Base-by-base conservation (phyloP, 2,113 vertebrate genomes). In the Vulpes ferrilata region DNA sequence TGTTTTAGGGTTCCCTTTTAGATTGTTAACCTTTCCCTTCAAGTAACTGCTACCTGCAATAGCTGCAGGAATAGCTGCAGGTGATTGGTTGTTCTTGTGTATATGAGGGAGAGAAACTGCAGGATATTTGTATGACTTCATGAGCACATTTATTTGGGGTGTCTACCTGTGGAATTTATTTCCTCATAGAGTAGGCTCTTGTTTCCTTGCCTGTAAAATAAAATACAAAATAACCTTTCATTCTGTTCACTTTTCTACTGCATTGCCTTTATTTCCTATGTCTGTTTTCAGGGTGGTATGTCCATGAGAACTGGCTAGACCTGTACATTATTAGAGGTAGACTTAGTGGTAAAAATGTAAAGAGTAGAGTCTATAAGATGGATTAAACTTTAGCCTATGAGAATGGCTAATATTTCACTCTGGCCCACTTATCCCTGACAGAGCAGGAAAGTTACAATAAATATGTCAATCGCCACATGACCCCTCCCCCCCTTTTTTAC, bases 1-100 rank as follows among this genome's bases (percentile, higher is more conserved):
- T 17, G 76, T 94, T 96, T 94, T 88, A 78, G 25, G 20, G 91
- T 96, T 93, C 65, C 86, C 81, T 95, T 91, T 87, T 93, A 38
- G n/a, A 20, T 90, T 15, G 65, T 78, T 73, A 38, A 9, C 12
- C 11, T 93, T 93, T 73, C 9, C 69, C 35, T 97, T 57, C 23
- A 87, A 55, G 17, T 91, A 67, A 80, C 30, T 35, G 57, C 48
- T 93, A 55, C 57, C 80, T 65, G 35, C 62, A 64, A 27, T 64
- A 64, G 15, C 30, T n/a, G 16, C 25, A 43, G 43, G 64, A 93
- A 30, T 43, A 86, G n/a, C 57, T 73, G 10, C 17, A 43, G 83
- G 27, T 83, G 57, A 90, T 93, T 17, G 57, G 87, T 93, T 17
- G 5, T 85, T 96, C 78, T 80, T 85, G 78, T 55, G 11, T 64